These are phyloP conservation scores for Acanthurus leucopareius DNA, from an alignment of 2,797 vertebrate genomes.

Conservation along the genomic window DNA sequence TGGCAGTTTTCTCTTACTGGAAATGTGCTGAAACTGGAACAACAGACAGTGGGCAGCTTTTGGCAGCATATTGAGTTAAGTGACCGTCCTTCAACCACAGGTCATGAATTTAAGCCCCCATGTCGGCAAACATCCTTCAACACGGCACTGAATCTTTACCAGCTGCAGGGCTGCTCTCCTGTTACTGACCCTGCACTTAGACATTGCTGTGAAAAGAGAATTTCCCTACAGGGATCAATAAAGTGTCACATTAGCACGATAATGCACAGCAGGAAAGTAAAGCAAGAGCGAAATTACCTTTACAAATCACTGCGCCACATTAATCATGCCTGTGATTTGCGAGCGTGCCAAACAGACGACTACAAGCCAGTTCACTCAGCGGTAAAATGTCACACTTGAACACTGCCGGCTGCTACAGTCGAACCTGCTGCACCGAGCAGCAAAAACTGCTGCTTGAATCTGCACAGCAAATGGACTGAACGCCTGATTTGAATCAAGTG, in stretches of 20 bases:
- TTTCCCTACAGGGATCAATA: conserved; percentile 77
- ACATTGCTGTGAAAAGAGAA: conserved; percentile 60
- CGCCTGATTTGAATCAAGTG: background rate
- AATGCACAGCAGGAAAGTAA: conserved; percentile 70
- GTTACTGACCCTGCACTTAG: conserved; percentile 71
- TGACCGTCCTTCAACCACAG: conserved; percentile 48
- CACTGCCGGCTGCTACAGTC: conserved; percentile 19
- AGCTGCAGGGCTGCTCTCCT: conserved; percentile 46
- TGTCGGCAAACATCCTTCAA: conserved; percentile 62
- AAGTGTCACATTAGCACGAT: conserved; percentile 73
- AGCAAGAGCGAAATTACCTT: conserved; percentile 67
- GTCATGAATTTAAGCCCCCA: conserved; percentile 17
- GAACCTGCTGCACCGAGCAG: conserved; percentile 18
- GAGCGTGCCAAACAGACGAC: conserved; percentile 38
- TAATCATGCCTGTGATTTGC: conserved; percentile 65
- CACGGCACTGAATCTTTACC: conserved; percentile 57
- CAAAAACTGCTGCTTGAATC: conserved; percentile 10
- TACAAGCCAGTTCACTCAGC: conserved; percentile 44
- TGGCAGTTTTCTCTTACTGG: background rate
- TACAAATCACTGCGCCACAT: conserved; percentile 64
- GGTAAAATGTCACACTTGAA: conserved; percentile 54
- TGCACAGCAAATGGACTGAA: conserved; percentile 5
- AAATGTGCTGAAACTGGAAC: background rate
- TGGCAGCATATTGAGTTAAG: conserved; percentile 29
- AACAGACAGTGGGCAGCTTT: background rate